Evolutionary conservation across 2,797 vertebrate genomes (phyloP).

Genomic region (Prionace glauca): DNA sequence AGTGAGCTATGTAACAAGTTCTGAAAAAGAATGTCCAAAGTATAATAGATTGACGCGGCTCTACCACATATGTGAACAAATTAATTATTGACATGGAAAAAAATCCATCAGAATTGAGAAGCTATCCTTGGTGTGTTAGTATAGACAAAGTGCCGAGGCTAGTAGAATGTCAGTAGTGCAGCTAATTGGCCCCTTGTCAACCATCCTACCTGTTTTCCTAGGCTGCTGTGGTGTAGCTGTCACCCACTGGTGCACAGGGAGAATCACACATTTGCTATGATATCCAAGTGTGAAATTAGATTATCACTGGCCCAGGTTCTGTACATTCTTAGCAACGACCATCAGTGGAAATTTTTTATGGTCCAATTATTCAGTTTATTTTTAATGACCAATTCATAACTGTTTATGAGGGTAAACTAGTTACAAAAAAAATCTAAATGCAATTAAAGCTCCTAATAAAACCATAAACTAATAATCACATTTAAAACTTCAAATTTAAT

Average conservation of each 20-base stretch:
- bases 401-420: neutral
- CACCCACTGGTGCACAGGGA: neutral
- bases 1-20: neutral
- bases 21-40: neutral
- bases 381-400: neutral
- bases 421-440: neutral
- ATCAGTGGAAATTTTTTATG: neutral
- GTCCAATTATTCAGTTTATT: neutral
- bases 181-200: constrained; percentile 18
- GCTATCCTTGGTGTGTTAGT: neutral
- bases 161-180: neutral
- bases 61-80: neutral
- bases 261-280: neutral
- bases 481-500: neutral
- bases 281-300: neutral
- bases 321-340: neutral
- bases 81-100: neutral
- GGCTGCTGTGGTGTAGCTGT: neutral
- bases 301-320: neutral
- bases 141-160: neutral
- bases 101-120: neutral
- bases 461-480: neutral
- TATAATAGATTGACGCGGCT: neutral
- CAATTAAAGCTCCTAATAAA: neutral
- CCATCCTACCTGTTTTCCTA: neutral